Evolutionary conservation across 1,140 invertebrate species (phyloP), one percentile per base, ranked within the genome.

Genomic region (Anastrepha obliqua): DNA sequence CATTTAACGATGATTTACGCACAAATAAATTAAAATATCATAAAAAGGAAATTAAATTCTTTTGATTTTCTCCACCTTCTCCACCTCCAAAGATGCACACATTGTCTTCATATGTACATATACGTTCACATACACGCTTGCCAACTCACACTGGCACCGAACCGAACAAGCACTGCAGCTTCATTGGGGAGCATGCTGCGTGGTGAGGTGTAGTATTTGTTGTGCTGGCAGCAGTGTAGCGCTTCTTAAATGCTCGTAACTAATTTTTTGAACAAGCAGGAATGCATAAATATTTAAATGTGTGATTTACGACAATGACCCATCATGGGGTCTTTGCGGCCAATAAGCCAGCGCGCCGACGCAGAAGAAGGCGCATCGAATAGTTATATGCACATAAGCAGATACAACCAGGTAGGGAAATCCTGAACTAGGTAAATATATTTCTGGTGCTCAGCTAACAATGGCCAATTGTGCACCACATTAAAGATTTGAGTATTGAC

Each of bases 261-360:
- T 92, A 92, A 92, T 92, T 92, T 91, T 55, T 92, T 91, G 91
- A 92, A 92, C 91, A 91, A 92, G 88, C 91, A 91, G 91, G 92
- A 92, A 92, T 91, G 91, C 91, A 92, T 92, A 92, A 92, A 92
- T 92, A 92, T 92, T 92, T 92, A 92, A 92, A 92, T 92, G 91
- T 92, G 91, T 92, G 91, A 92, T 92, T 92, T 92, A 92, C 91
- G 91, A 91, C 91, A 92, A 92, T 92, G 89, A 90, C 91, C 88
- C 91, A 89, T 88, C 91, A 91, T 91, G 91, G 90, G 91, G 90
- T 89, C 89, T 89, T 87, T 86, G 39, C 59, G 59, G 59, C 58
- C 29, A 44, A 51, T 29, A 11, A 58, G 55, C 8, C 58, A 17
- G 7, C n/a, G 42, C 8, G 3, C 0, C 55, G 11, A 11, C n/a